Evolutionary conservation across 2,797 vertebrate genomes (phyloP), one percentile per base, ranked within the genome.

Genomic region (Danio albolineatus): DNA sequence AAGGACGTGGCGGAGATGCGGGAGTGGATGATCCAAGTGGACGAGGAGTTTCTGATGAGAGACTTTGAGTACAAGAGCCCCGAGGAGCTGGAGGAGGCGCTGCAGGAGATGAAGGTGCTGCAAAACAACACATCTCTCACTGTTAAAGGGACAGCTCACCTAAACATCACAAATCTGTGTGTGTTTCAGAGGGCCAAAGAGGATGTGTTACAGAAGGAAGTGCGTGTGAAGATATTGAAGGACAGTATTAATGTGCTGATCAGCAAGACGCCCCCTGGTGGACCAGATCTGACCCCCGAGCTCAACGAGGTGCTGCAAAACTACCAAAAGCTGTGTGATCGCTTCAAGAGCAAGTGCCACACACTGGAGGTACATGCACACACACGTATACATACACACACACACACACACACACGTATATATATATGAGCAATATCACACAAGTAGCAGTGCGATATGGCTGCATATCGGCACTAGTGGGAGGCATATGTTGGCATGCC

Each of bases 201-300:
- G 93, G 98, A 99, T n/a, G 97, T 99, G 92, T 81, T 98, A 44
- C 98, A 99, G 94, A 99, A 99, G 78, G 98, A 99, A 87, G 97
- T 99, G 89, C 91, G 97, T 65, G 98, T 99, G 87, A 99, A 99
- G 92, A 99, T 99, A 89, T 90, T 99, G 79, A 99, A 96, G 89
- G 97, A 99, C 91, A 98, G 90, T 86, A 97, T 99, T 89, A 96
- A 95, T 87, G 84, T 95, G 85, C 80, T 99, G 87, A 95, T 96
- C 66, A 84, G 91, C 80, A 95, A 92, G 86, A 89, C 88, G 81
- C 94, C 95, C 0, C 91, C 94, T 85, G 93, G 93, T 41, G 95
- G 94, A 49, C 28, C 28, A 1, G 28, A 28, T 28, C 28, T 28
- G 28, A 28, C 28, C 28, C 28, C 93, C 95, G 96, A 96, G 84